Evolutionary conservation across 2,113 vertebrate species (phyloP), one percentile per base, ranked within the genome.

Genomic region (Oenanthe oenanthe): DNA sequence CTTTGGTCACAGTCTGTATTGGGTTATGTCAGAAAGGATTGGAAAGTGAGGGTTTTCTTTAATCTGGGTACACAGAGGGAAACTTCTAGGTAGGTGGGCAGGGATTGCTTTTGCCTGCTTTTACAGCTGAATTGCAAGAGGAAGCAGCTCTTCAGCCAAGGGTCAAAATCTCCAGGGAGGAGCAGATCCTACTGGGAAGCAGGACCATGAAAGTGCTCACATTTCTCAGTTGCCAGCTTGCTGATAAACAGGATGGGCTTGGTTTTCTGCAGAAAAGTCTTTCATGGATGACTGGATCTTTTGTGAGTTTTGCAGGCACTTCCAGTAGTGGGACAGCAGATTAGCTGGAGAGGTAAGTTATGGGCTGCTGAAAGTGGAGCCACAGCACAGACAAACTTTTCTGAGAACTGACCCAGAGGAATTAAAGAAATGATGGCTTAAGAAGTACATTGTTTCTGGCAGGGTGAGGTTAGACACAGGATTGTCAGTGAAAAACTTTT

Each of bases 1-100:
- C 36, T 94, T 92, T 83, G 76, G 72, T 95, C 66, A 85, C 82
- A 85, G 32, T 84, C 60, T 83, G 50, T 87, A 36, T 38, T 63
- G 56, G 66, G 91, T 86, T 92, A 76, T 93, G 56, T 73, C 67
- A 94, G 91, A 91, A 87, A 83, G 74, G 40, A 50, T 54, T 86
- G 80, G 71, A 95, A 92, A 97, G 87, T 72, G 67, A 83, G 48
- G 51, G 68, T 77, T 95, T 96, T 58, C 81, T 95, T 92, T 95
- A 83, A 85, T 92, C 82, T 85, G 50, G n/a, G 24, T 66, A 85
- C 85, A 88, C 67, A 72, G 68, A 93, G 56, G 50, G n/a, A 88
- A 93, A 80, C 15, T 88, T 95, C 95, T 88, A 92, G 42, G 95
- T 94, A 93, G 96, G 95, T 93, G 93, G 94, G 88, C 90, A 95